Base-by-base conservation (phyloP, 2,113 vertebrate species). In the Myrmophylax atrothorax region DNA sequence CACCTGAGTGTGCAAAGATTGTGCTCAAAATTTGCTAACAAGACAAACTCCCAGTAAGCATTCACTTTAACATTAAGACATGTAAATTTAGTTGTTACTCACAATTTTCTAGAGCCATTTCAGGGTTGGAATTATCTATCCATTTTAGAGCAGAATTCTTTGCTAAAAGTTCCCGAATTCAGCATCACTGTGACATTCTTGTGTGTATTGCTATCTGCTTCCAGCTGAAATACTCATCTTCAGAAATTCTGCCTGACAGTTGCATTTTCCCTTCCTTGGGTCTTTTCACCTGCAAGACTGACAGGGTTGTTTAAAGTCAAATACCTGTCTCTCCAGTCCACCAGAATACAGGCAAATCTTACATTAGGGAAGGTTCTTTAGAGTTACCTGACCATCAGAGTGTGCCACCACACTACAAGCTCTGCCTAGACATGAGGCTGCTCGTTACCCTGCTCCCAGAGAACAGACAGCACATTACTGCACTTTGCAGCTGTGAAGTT, bases 381-480 rank as follows among this genome's bases (percentile, higher is more conserved):
- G 38, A 15, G 33, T 78, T 92, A 23, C 18, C n/a, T 3, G 2
- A 8, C 40, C 11, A 28, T 37, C 64, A 81, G 68, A 66, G 47
- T 19, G 56, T 91, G 81, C 38, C 69, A 55, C 26, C 6, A 2
- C n/a, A 9, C 14, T 24, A 0, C 9, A 28, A 70, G 52, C 38
- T 68, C 40, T 83, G 49, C 53, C 23, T 18, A 22, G 38, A 18
- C 42, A 4, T 2, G 7, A 42, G 47, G 69, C 13, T 3, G 60
- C 13, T 3, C 25, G 56, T 49, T 12, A 25, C 62, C 64, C 78
- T 35, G 38, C 47, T 82, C 35, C 46, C 46, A 31, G 69, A 40
- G 18, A 67, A 38, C 1, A 4, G 66, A 22, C 22, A 62, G 28
- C 28, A 14, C 10, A 0, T 28, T 6, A 59, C 2, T 62, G n/a